phyloP scores from a whole-genome alignment of 2,113 vertebrate genomes.

The Prunella fulvescens region DNA sequence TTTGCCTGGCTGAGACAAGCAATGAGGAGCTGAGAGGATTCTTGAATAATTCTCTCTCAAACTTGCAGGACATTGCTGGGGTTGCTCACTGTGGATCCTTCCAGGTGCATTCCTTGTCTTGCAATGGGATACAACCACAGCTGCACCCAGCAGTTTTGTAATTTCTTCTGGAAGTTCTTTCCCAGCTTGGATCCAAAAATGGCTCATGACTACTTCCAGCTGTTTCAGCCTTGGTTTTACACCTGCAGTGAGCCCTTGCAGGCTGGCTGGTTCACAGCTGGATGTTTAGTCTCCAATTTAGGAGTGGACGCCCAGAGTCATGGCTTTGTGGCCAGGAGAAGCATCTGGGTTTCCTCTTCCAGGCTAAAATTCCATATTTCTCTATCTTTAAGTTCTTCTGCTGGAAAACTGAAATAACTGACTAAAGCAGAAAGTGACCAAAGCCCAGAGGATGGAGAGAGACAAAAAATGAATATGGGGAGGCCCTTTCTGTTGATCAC shows the following conservation, averaged over 20 bases:
- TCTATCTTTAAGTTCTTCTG: not conserved
- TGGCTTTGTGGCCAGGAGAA: not conserved
- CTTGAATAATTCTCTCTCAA: not conserved
- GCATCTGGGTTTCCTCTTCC: not conserved
- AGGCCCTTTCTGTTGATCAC: not conserved
- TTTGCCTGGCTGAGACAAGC: not conserved
- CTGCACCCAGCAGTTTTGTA: rapidly evolving
- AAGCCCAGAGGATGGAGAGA: not conserved
- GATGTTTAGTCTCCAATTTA: not conserved
- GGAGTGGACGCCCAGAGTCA: not conserved
- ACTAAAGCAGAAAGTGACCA: not conserved
- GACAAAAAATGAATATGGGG: not conserved
- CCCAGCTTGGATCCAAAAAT: not conserved
- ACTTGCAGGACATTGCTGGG: not conserved
- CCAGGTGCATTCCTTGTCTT: not conserved
- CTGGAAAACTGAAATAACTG: not conserved
- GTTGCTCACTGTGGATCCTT: not conserved
- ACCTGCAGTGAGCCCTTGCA: not conserved
- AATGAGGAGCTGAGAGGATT: not conserved
- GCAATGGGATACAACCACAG: not conserved
- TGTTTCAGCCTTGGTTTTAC: not conserved
- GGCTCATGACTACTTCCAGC: not conserved
- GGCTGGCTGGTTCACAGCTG: not conserved
- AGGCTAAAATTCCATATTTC: not conserved
- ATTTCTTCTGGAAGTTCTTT: not conserved